Evolutionary conservation across 2,888 invertebrate species (phyloP), one percentile per base, ranked within the genome.

Genomic region (Agonopterix alstromeriana): DNA sequence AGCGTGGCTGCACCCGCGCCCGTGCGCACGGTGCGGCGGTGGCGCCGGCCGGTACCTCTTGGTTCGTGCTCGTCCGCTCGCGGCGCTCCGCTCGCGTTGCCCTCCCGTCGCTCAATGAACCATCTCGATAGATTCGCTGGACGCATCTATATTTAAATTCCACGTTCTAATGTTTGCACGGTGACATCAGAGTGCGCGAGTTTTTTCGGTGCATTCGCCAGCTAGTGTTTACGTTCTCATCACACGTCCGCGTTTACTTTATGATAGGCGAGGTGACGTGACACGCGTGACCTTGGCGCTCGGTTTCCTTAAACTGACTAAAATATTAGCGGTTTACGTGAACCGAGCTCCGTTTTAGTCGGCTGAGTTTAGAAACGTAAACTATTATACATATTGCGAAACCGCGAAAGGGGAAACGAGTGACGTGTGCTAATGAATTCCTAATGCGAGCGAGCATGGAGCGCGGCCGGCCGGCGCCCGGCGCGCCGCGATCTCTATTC

Each of bases 71-170:
- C 83, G 80, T 80, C 72, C 70, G 79, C 74, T 60, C 58, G 83
- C 86, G 84, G 82, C 82, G 82, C 74, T 75, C 84, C 80, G 78
- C 88, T 85, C 86, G 83, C 82, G 64, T 77, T 72, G 87, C 85
- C 69, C 78, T 81, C 77, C 76, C 82, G 85, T 84, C 87, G 85
- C 82, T 87, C 87, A 86, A 87, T 87, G 88, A 80, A 83, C 77
- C 78, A 67, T 63, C 65, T 67, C 71, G 67, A 74, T 74, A 75
- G 75, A 75, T 76, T 76, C 78, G 74, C 77, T 67, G 70, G 72
- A 70, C 78, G 76, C 72, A 71, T 79, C 86, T 88, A 87, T 82
- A 73, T 86, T 77, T 84, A 84, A 74, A 72, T 77, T 83, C 67
- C 73, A 82, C 78, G 77, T 62, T 77, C 74, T 75, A 72, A 77